Evolutionary conservation across 2,888 invertebrate genomes (phyloP), one percentile per base, ranked within the genome.

Genomic region (Pristionchus arcanus): DNA sequence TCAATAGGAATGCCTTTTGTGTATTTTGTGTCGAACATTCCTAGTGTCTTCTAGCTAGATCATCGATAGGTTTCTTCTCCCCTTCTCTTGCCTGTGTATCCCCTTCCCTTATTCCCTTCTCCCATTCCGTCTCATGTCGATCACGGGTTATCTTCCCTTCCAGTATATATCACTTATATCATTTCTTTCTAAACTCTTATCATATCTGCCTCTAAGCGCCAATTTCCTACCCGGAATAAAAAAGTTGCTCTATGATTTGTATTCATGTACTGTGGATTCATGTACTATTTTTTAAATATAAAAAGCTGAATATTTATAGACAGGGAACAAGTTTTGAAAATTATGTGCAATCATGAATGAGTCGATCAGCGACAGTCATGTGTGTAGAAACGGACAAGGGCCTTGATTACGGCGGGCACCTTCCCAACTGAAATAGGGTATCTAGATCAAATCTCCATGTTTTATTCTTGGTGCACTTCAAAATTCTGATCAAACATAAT

Each of bases 301-400:
- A n/a, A n/a, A 49, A 49, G 4, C 42, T 49, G 42, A 49, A 49
- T 49, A 49, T 49, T 49, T 55, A 55, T 55, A 55, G 55, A 55
- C 21, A 55, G 55, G 21, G 21, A 55, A 15, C 19, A 55, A 9
- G 21, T 55, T 55, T 21, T 55, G 15, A 21, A 53, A 55, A 55
- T 49, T 49, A 7, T 49, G 9, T 49, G 42, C 42, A 55, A 21
- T 55, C 5, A 66, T 66, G 13, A 15, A 34, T 68, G 7, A 28
- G 11, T 34, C 34, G 66, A 66, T 86, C 66, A 86, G 25, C 86
- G 86, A 66, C 86, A 86, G 37, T 86, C 66, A 66, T 86, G 86
- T 3, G 86, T 86, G 66, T 86, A 86, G 86, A 86, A 86, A 25
- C 86, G 86, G 25, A 86, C 86, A 63, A 86, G 86, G 37, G 66